phyloP scores from a whole-genome alignment of 2,888 invertebrate species.

The Abrostola triplasia region DNA sequence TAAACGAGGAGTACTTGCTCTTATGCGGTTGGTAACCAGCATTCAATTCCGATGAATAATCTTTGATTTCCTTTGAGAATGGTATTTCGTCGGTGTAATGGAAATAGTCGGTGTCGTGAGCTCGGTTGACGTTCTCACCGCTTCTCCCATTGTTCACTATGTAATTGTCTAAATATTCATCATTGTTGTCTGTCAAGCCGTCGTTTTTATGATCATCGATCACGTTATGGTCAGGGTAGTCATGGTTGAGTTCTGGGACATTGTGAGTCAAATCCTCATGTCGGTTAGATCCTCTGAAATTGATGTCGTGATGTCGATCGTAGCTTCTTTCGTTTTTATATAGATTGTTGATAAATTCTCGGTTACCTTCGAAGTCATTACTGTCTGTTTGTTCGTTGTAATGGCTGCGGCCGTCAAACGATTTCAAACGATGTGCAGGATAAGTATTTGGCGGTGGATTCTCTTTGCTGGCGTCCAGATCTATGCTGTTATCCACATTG shows the following conservation, averaged over 20 bases:
- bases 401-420: not conserved
- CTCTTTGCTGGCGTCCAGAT: slow-evolving; percentile 48
- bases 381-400: slow-evolving; percentile 31
- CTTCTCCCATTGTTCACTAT: slow-evolving; percentile 14
- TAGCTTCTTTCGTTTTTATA: slow-evolving; percentile 22
- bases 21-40: slow-evolving; percentile 68
- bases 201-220: slow-evolving; percentile 31
- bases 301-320: too few relatives aligned
- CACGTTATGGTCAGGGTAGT: slow-evolving; percentile 8
- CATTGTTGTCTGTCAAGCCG: slow-evolving; percentile 44
- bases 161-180: slow-evolving; percentile 36
- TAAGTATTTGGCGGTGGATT: slow-evolving; percentile 34
- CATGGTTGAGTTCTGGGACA: not conserved
- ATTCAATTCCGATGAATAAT: slow-evolving; percentile 74
- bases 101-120: slow-evolving; percentile 60
- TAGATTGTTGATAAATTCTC: slow-evolving; percentile 47
- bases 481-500: slow-evolving; percentile 56
- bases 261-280: not conserved
- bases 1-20: slow-evolving; percentile 68
- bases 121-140: slow-evolving; percentile 19
- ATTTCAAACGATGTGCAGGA: slow-evolving; percentile 22
- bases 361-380: slow-evolving; percentile 46
- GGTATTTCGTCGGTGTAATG: slow-evolving; percentile 64
- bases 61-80: slow-evolving; percentile 74
- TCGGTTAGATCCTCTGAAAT: too few relatives aligned